A percentile compares a stretch with the other conserved stretches of the same genome.
Evolutionary conservation across 2,797 vertebrate genomes (phyloP).

Genomic region (Tadarida brasiliensis): DNA sequence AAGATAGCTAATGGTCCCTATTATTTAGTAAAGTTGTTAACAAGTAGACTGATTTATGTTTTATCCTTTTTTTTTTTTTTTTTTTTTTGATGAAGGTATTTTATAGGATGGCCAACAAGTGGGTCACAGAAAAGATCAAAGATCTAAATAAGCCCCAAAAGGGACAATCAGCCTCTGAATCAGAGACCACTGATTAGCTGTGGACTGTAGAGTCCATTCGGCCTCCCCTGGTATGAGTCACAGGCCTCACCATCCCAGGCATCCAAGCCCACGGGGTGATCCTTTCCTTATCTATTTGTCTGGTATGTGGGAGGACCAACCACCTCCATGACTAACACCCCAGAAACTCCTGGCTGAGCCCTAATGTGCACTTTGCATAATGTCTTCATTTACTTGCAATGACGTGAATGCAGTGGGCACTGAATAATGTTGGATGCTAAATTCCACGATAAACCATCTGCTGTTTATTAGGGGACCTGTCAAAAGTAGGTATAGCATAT

Average conservation of each 20-base stretch:
- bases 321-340: slow-evolving; percentile 17
- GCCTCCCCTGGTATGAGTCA: neutral
- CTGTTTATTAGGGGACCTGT: neutral
- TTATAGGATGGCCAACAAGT: neutral
- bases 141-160: neutral
- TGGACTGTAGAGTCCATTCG: neutral
- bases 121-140: neutral
- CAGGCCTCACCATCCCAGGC: neutral
- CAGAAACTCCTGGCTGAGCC: neutral
- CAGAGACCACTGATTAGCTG: neutral
- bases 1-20: neutral
- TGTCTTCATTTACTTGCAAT: neutral
- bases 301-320: neutral
- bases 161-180: neutral
- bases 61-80: neutral
- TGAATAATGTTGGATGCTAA: neutral
- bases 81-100: neutral
- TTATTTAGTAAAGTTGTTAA: slow-evolving; percentile 21
- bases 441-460: neutral
- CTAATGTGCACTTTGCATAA: neutral
- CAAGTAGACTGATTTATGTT: neutral
- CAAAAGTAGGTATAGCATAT: slow-evolving; percentile 6
- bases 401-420: neutral
- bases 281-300: neutral
- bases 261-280: neutral